Base-by-base conservation (phyloP, 2,888 invertebrate genomes). In the Chironomus riparius region DNA sequence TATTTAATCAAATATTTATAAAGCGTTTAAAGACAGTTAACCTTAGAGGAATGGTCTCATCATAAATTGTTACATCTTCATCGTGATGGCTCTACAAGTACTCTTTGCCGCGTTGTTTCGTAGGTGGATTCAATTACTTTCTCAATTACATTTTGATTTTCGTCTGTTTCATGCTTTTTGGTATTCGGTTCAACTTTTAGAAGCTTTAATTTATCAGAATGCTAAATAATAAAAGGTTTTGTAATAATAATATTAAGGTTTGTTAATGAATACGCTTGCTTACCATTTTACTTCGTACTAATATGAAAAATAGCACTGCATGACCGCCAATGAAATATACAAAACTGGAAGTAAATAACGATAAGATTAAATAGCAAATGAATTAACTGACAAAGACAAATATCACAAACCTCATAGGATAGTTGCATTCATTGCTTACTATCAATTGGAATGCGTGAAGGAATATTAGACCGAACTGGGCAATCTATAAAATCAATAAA, bases 401-500 rank as follows among this genome's bases (percentile, higher is more conserved):
- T 18, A 94, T 3, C 91, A 38, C 38, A 2, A 10, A 38, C 38
- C 38, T 91, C 77, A 90, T 89, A 0, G 97, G 96, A 83, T 95
- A 97, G 83, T 94, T 89, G 87, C 97, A 97, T 72, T 94, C 93
- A 79, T 90, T 88, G 75, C 80, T 81, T 86, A 95, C 92, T 79
- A 97, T 86, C 76, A 97, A 87, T 82, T 94, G 94, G 89, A 94
- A 93, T 3, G 95, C 93, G 84, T 97, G 74, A 2, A 74, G n/a
- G 15, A 74, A 74, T 47, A 74, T 68, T 1, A 74, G 2, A 2
- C 13, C 68, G 24, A 74, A 74, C 24, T 74, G 74, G 2, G 12
- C 28, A n/a, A 74, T 74, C 68, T 74, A 21, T 10, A 47, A 10
- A 28, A 22, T 65, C 4, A 65, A 65, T 21, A 22, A 10, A 65